Base-by-base conservation (phyloP, 2,888 invertebrate genomes). In the Pomacea canaliculata region DNA sequence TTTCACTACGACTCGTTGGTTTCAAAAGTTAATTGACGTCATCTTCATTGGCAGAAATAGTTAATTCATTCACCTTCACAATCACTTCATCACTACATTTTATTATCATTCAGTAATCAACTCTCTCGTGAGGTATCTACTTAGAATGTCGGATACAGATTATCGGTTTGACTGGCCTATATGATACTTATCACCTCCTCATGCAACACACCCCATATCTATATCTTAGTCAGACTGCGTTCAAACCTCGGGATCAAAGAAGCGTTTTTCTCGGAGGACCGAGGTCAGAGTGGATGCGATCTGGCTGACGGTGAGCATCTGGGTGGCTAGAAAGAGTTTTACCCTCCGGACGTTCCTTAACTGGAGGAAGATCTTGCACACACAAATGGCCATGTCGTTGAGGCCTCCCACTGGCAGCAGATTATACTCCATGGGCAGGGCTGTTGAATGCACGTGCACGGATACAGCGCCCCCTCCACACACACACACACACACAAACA, bases 371-470 rank as follows among this genome's bases (percentile, higher is more conserved):
- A 74, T 27, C 23, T 37, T 69, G 46, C 69, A 68, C 23, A 75
- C 48, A 19, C 65, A 73, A 23, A 73, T n/a, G 0, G 72, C 72
- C 66, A 73, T 65, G 37, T 73, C 72, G 56, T 73, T 63, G 2
- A 73, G 51, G 48, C 72, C 48, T 23, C 65, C 72, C 18, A 63
- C 63, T 0, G 72, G 65, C 7, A 73, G 27, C 72, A 51, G 7
- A 13, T 51, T 51, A 3, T 37, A 65, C 27, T 73, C 72, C 51
- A 73, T n/a, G 19, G 72, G 66, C 37, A 73, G 56, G 5, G 72
- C 72, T 73, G 19, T 8, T 16, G 63, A 12, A 19, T 23, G 5
- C 19, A 19, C 18, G n/a, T 7, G 60, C 2, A 37, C 37, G 37
- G 37, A 37, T 5, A 37, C 37, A 37, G 4, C 37, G 1, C 1